Conservation (phyloP, 2,797 vertebrate genomes). For the Clarias platycephalus region DNA sequence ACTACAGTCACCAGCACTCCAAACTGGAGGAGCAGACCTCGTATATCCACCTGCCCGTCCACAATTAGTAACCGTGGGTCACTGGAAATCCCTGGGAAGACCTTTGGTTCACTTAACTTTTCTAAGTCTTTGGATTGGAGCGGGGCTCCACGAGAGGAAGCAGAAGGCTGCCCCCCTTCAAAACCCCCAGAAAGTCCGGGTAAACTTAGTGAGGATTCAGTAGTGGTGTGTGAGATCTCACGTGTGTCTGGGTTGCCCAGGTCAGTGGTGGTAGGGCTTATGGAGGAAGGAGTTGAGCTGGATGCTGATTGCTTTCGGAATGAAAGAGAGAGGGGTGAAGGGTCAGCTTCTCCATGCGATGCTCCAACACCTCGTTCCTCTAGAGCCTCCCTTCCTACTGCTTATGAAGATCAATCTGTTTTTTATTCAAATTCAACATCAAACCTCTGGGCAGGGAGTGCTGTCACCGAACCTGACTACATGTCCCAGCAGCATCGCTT, state of each 20-base stretch:
- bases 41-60: slow-evolving; percentile 81
- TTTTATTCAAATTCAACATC: slow-evolving; percentile 38
- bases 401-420: slow-evolving; percentile 42
- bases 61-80: slow-evolving; percentile 78
- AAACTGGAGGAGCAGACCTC: slow-evolving; percentile 73
- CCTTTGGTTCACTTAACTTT: slow-evolving; percentile 69
- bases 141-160: slow-evolving; percentile 61
- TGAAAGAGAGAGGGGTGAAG: slow-evolving; percentile 63
- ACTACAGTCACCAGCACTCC: slow-evolving; percentile 66
- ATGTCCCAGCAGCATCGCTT: slow-evolving; percentile 48
- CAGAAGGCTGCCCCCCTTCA: slow-evolving; percentile 61
- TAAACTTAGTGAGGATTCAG: slow-evolving; percentile 71
- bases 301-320: slow-evolving; percentile 77
- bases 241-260: slow-evolving; percentile 76
- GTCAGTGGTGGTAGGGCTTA: slow-evolving; percentile 76
- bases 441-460: slow-evolving; percentile 47
- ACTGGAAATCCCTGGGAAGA: slow-evolving; percentile 71
- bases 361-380: slow-evolving; percentile 44
- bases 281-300: slow-evolving; percentile 80
- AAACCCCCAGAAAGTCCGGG: slow-evolving; percentile 66
- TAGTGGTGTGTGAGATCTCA: slow-evolving; percentile 76
- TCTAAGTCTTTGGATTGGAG: slow-evolving; percentile 77
- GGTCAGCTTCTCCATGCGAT: slow-evolving; percentile 55
- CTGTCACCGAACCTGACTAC: slow-evolving; percentile 45
- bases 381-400: slow-evolving; percentile 43